Base-by-base conservation (phyloP, 2,888 invertebrate species). In the Frankliniella fusca region DNA sequence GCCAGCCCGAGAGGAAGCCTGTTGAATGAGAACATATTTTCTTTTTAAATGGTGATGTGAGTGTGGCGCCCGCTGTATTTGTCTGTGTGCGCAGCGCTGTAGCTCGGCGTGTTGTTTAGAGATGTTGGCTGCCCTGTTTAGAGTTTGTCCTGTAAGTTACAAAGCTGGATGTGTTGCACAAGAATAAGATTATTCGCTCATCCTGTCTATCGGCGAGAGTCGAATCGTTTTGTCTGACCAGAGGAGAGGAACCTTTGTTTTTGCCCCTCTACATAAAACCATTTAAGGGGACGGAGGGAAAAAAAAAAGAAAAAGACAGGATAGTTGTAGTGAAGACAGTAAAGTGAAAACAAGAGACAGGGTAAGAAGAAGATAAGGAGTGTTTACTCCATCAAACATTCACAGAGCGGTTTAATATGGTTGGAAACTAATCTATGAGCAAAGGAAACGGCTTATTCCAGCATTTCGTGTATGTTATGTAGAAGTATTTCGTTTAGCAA, bases 311-410 rank as follows among this genome's bases (percentile, higher is more conserved):
- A 23, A 61, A 28, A 49, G 28, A 15, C 80, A 80, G 81, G 50
- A 81, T n/a, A 81, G 61, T 27, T 49, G 61, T 38, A 50, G 80
- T 27, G 20, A 49, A 48, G 80, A 23, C 23, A 20, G 48, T 23
- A 49, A 49, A 81, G 61, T 38, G 38, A 81, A 81, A 81, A 50
- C 20, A 49, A 81, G 20, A 50, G 76, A 81, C 28, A 82, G 80
- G 80, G 27, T 50, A 82, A 83, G 82, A 83, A 81, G 80, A 83
- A 83, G 82, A 80, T 81, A 81, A 83, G 80, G 54, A 82, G 82
- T 83, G 50, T 11, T 12, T 9, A 12, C 70, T 76, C 70, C 70
- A 23, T 61, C n/a, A 23, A 76, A 76, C 70, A 76, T 76, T 76
- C 70, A 76, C 70, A 27, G 23, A 76, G 70, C 70, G 27, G 27